Conservation (phyloP, 2,113 vertebrate species). For the Hippoglossus stenolepis region DNA sequence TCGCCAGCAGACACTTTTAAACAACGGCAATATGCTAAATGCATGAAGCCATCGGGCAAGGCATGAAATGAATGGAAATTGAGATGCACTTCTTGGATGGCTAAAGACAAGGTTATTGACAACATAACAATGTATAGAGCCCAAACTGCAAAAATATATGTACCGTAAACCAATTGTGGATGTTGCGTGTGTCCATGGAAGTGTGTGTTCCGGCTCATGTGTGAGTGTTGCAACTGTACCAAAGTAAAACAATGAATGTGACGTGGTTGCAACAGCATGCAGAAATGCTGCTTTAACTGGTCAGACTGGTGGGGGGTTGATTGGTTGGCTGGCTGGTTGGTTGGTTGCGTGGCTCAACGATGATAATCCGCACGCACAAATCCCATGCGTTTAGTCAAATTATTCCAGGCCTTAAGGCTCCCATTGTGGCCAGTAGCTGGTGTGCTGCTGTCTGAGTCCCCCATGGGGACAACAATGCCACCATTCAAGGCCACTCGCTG, state of each 20-base stretch:
- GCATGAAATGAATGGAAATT: constrained; percentile 75
- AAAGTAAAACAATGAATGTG: constrained; percentile 10
- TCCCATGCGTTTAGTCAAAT: constrained; percentile 81
- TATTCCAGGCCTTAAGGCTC: constrained; percentile 78
- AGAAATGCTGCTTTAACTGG: constrained; percentile 62
- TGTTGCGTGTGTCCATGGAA: constrained; percentile 6
- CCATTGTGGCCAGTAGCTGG: constrained; percentile 72
- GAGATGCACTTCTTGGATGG: constrained; percentile 59
- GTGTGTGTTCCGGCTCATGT: constrained; percentile 24
- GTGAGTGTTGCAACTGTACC: constrained; percentile 34
- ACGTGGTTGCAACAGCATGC: constrained; percentile 11
- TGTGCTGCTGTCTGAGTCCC: constrained; percentile 73
- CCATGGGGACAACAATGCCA: constrained; percentile 77
- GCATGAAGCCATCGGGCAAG: constrained; percentile 38
- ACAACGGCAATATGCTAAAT: constrained; percentile 44
- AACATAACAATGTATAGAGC: constrained; percentile 34
- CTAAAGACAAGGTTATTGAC: constrained; percentile 53
- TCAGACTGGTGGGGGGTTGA: constrained; percentile 63
- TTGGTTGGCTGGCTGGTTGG: constrained; percentile 43
- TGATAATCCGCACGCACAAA: constrained; percentile 78
- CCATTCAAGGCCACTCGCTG: constrained; percentile 76
- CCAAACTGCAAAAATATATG: constrained; percentile 25
- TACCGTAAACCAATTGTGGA: constrained; percentile 12
- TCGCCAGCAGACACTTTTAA: constrained; percentile 53
- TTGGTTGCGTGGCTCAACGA: constrained; percentile 68